Conservation (phyloP, 1,140 invertebrate species). For the Brachionus asplanchnoidis region DNA sequence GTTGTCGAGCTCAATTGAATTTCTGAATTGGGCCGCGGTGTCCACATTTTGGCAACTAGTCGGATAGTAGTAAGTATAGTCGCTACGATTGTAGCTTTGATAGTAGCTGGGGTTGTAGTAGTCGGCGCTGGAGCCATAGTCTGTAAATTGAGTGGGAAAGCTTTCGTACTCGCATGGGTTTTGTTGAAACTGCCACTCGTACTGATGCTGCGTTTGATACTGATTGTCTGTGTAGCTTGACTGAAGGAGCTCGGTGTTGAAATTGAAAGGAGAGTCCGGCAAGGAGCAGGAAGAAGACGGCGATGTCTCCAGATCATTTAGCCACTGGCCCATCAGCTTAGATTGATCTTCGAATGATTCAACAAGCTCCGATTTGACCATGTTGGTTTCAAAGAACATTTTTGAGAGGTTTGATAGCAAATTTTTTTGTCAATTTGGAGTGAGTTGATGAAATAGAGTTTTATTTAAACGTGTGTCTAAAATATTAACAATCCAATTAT, state of each 20-base stretch:
- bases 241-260: not conserved
- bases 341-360: conserved; percentile 5
- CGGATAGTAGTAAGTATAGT: not conserved
- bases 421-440: not conserved
- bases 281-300: not conserved
- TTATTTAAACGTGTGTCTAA: conserved; percentile 20
- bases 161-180: not conserved
- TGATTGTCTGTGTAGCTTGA: not conserved
- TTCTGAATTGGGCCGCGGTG: not conserved
- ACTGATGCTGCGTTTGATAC: not conserved
- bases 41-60: not conserved
- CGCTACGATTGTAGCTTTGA: not conserved
- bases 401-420: not conserved
- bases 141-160: not conserved
- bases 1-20: not conserved
- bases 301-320: not conserved
- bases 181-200: not conserved
- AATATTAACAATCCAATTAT: not conserved
- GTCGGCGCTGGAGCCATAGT: not conserved
- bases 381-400: conserved; percentile 9
- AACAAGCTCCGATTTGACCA: conserved; percentile 9
- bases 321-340: not conserved
- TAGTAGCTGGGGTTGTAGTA: not conserved
- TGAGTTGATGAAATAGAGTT: not conserved
- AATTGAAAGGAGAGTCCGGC: not conserved